Conservation (phyloP, 2,888 invertebrate genomes). For the Metallyticus violacea region DNA sequence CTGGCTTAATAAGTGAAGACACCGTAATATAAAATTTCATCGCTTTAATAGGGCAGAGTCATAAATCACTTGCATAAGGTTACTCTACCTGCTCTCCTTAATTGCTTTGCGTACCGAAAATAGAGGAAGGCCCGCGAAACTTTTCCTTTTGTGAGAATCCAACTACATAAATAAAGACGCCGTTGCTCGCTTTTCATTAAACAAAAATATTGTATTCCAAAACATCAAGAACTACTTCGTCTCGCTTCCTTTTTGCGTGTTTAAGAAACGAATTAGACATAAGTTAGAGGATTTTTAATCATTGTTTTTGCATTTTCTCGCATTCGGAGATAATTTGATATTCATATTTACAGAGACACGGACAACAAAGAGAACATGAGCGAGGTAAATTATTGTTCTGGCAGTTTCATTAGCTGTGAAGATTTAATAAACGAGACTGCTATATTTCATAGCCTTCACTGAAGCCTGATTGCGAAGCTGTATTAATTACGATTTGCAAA, state of each 20-base stretch:
- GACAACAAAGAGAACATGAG: not conserved
- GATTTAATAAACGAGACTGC: not conserved
- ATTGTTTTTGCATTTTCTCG: not conserved
- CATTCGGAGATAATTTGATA: not conserved
- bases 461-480: no score
- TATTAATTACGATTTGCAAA: not conserved
- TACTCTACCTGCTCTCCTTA: not conserved
- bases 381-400: not conserved
- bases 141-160: not conserved
- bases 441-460: not conserved
- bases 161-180: not conserved
- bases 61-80: not conserved
- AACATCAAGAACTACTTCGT: not conserved
- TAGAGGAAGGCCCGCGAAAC: not conserved
- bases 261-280: not conserved
- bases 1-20: not conserved
- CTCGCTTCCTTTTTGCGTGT: not conserved
- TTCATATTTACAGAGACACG: not conserved
- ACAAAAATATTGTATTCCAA: not conserved
- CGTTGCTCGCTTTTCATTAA: not conserved
- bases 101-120: not conserved
- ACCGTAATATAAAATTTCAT: not conserved
- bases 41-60: not conserved
- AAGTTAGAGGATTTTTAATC: not conserved
- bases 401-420: not conserved